Conservation (phyloP, 2,888 invertebrate species). For the Drosophila merina region DNA sequence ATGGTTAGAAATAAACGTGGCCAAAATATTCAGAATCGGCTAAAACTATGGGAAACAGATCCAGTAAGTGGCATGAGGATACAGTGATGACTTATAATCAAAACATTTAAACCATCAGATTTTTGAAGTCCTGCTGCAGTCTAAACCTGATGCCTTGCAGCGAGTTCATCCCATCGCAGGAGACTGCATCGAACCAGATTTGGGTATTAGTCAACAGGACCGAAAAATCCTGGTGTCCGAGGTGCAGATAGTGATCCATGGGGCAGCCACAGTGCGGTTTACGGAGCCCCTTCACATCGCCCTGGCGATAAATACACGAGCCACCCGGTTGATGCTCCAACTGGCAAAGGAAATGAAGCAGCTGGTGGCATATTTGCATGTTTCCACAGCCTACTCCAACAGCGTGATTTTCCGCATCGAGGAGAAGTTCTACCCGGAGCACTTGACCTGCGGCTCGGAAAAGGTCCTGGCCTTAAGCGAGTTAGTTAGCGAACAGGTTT, state of each 20-base stretch:
- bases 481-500: conserved; percentile 76
- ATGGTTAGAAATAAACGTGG: conserved; percentile 86
- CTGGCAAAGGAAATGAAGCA: conserved; percentile 86
- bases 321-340: conserved; percentile 87
- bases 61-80: background rate
- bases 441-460: conserved; percentile 72
- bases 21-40: conserved; percentile 86
- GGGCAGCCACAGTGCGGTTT: conserved; percentile 38
- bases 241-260: conserved; percentile 31
- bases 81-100: background rate
- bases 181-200: conserved; percentile 15
- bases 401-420: conserved; percentile 77
- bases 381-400: conserved; percentile 84
- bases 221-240: conserved; percentile 46
- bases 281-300: conserved; percentile 85
- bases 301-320: conserved; percentile 88
- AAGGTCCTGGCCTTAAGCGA: conserved; percentile 79
- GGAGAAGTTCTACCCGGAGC: conserved; percentile 82
- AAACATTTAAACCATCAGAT: conserved; percentile 1
- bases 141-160: conserved; percentile 18
- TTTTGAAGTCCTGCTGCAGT: conserved; percentile 16
- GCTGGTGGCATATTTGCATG: conserved; percentile 85
- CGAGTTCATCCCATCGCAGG: conserved; percentile 17
- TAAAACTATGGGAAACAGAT: conserved; percentile 80
- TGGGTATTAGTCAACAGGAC: conserved; percentile 26